phyloP scores from a whole-genome alignment of 2,888 invertebrate genomes.

The Eupithecia exiguata region DNA sequence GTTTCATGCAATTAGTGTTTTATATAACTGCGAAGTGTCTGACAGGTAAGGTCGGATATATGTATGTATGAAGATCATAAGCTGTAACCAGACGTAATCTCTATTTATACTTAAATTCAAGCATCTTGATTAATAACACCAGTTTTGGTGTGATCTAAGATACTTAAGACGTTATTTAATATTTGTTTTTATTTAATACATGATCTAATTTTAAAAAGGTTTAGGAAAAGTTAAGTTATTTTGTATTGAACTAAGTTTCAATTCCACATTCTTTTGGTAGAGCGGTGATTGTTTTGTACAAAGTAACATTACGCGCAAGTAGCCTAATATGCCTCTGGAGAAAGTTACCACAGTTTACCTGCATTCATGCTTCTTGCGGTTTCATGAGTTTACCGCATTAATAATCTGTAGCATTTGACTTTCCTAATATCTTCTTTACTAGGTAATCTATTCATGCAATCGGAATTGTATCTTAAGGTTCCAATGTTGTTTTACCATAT shows the following conservation, averaged over 20 bases:
- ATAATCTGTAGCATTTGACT: slow-evolving; percentile 14
- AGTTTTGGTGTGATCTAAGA: slow-evolving; percentile 23
- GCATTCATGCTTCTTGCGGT: slow-evolving; percentile 44
- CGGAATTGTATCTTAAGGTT: slow-evolving; percentile 41
- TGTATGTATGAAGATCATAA: slow-evolving; percentile 9
- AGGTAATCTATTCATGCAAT: slow-evolving; percentile 18
- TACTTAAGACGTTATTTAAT: slow-evolving; percentile 21
- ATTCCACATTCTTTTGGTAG: slow-evolving; percentile 41
- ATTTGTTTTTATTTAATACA: slow-evolving; percentile 19
- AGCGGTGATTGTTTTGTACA: slow-evolving; percentile 60
- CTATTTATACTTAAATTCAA: slow-evolving; percentile 52
- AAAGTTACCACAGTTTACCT: slow-evolving; percentile 60
- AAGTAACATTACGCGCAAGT: slow-evolving; percentile 43
- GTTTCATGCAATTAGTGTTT: slow-evolving; percentile 66
- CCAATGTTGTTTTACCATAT: slow-evolving; percentile 58
- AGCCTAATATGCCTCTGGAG: slow-evolving; percentile 56
- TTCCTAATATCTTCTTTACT: neutral
- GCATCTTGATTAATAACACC: slow-evolving; percentile 46
- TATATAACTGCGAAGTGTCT: slow-evolving; percentile 52
- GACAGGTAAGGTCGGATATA: slow-evolving; percentile 58
- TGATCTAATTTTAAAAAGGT: neutral
- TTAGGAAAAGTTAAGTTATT: neutral
- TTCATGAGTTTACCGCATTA: slow-evolving; percentile 36
- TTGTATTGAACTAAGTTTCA: slow-evolving; percentile 35
- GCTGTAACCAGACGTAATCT: slow-evolving; percentile 49